Percentiles rank a stretch among this genome's conserved stretches.
Evolutionary conservation across 2,113 vertebrate genomes (phyloP).

Genomic region (Nannospalax galili): DNA sequence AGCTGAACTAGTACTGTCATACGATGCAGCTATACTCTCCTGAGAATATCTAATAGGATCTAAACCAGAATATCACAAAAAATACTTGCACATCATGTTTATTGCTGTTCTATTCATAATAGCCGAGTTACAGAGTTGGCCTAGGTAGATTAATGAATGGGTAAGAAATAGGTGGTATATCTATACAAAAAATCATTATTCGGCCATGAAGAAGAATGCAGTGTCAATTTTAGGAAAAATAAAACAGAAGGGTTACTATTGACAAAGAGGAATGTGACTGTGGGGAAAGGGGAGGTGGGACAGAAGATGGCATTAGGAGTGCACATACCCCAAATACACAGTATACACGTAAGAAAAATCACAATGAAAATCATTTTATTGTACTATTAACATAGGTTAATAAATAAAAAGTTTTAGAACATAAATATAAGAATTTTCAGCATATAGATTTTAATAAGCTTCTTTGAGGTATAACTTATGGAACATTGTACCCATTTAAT

Average conservation of each 20-base stretch:
- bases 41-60: background rate
- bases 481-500: background rate
- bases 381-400: background rate
- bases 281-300: background rate
- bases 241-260: background rate
- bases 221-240: background rate
- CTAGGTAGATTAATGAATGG: background rate
- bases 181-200: background rate
- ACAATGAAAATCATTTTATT: background rate
- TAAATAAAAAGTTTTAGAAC: background rate
- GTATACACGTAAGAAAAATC: background rate
- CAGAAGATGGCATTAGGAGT: background rate
- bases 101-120: background rate
- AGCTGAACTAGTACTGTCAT: background rate
- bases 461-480: background rate
- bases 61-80: background rate
- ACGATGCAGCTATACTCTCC: background rate
- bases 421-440: background rate
- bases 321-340: background rate
- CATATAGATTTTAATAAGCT: background rate
- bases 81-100: background rate
- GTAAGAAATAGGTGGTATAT: background rate
- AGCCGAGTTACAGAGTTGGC: background rate
- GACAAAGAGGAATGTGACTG: background rate
- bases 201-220: background rate